Conservation (phyloP, 2,113 vertebrate genomes). For the Hystrix brachyura region DNA sequence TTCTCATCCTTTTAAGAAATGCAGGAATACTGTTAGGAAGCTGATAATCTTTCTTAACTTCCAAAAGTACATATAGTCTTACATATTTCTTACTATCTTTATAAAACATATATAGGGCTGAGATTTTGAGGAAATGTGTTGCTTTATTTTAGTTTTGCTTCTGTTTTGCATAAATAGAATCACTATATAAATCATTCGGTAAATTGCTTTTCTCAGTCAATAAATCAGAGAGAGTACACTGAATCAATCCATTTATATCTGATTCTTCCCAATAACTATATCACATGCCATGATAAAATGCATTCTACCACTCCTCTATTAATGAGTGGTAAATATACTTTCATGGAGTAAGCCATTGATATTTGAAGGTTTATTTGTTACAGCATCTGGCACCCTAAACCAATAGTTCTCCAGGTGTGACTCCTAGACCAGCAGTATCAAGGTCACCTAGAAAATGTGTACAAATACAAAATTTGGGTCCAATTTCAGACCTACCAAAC, state of each 20-base stretch:
- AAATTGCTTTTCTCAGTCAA: constrained; percentile 8
- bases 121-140: background rate
- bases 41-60: background rate
- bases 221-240: background rate
- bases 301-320: background rate
- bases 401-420: background rate
- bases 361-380: background rate
- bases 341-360: background rate
- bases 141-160: background rate
- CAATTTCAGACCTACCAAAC: background rate
- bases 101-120: background rate
- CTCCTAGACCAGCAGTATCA: background rate
- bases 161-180: background rate
- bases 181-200: background rate
- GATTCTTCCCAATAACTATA: background rate
- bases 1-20: background rate
- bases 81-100: background rate
- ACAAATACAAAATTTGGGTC: background rate
- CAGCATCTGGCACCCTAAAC: background rate
- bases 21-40: background rate
- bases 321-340: background rate
- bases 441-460: background rate
- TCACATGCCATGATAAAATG: accelerated
- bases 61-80: background rate
- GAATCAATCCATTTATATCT: background rate